phyloP scores from a whole-genome alignment of 2,888 invertebrate species.

The Drosophila algonquin region DNA sequence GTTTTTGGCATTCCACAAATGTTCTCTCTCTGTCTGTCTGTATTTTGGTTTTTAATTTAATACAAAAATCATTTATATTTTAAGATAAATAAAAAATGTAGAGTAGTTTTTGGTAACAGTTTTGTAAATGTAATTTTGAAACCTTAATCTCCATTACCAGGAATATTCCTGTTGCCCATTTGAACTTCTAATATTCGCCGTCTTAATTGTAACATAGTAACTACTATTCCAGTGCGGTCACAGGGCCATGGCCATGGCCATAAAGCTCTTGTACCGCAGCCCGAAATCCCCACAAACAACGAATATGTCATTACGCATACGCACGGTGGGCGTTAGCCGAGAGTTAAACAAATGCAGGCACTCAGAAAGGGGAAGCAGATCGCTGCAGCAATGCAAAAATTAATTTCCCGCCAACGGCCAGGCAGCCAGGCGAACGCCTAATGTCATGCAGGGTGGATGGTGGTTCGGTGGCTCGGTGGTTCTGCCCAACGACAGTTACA shows the following conservation, averaged over 20 bases:
- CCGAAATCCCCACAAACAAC: slow-evolving; percentile 25
- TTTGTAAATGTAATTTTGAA: not conserved
- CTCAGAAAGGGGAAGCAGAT: slow-evolving; percentile 38
- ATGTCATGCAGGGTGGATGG: slow-evolving; percentile 18
- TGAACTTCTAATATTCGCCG: not conserved
- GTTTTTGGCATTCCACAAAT: slow-evolving; percentile 52
- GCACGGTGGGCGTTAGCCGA: slow-evolving; percentile 38
- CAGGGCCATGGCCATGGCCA: slow-evolving; percentile 23
- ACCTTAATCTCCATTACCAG: not conserved
- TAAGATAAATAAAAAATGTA: not conserved
- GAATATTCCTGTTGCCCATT: not conserved
- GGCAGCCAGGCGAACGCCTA: slow-evolving; percentile 42
- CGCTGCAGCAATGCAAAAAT: slow-evolving; percentile 53
- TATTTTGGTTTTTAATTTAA: slow-evolving; percentile 23
- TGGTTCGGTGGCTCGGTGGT: not conserved
- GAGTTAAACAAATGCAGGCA: slow-evolving; percentile 25
- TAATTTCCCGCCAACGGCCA: slow-evolving; percentile 54
- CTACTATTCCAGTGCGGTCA: slow-evolving; percentile 21
- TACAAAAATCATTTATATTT: slow-evolving; percentile 26
- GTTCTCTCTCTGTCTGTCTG: slow-evolving; percentile 5
- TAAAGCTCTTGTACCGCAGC: slow-evolving; percentile 31
- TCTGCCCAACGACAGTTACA: slow-evolving; percentile 39
- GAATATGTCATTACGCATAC: slow-evolving; percentile 53
- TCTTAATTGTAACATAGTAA: slow-evolving; percentile 5
- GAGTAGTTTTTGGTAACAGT: too few species aligned